phyloP scores from a whole-genome alignment of 2,797 vertebrate species.

The Periophthalmus magnuspinnatus region DNA sequence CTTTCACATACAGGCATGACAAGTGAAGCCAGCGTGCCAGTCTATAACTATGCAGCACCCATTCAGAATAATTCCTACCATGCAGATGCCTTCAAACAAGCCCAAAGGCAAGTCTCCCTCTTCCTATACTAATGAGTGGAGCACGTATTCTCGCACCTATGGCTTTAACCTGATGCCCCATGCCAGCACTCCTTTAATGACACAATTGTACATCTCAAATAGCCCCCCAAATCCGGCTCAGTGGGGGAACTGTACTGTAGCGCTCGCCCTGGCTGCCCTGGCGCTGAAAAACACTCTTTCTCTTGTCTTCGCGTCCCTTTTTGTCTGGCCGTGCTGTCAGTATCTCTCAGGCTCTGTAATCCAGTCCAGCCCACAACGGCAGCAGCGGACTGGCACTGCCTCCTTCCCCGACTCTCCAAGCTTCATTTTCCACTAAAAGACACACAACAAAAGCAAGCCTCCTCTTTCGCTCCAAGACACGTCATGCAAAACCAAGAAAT shows the following conservation, averaged over 20 bases:
- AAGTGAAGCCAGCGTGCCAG: slow-evolving; percentile 46
- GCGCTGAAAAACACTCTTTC: slow-evolving; percentile 55
- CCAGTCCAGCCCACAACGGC: slow-evolving; percentile 76
- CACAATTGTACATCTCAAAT: slow-evolving; percentile 50
- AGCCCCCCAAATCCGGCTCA: slow-evolving; percentile 53
- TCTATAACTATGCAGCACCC: slow-evolving; percentile 43
- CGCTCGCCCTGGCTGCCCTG: slow-evolving; percentile 55
- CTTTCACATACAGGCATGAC: slow-evolving; percentile 47
- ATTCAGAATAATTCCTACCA: slow-evolving; percentile 33
- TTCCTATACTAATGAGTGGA: slow-evolving; percentile 33
- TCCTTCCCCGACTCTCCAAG: slow-evolving; percentile 70
- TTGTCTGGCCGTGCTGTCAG: slow-evolving; percentile 77
- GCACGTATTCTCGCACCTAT: slow-evolving; percentile 39
- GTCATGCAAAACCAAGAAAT: slow-evolving; percentile 84
- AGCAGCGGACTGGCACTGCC: slow-evolving; percentile 74
- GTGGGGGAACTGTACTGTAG: slow-evolving; percentile 40
- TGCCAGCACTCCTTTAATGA: slow-evolving; percentile 66
- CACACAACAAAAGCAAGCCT: slow-evolving; percentile 79
- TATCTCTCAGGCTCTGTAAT: slow-evolving; percentile 63
- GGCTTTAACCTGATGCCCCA: slow-evolving; percentile 75
- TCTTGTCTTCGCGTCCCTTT: slow-evolving; percentile 68
- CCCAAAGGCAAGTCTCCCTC: slow-evolving; percentile 37
- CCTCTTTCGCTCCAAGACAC: slow-evolving; percentile 75
- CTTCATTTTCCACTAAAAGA: slow-evolving; percentile 76
- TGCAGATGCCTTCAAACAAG: slow-evolving; percentile 52